A percentile compares a stretch with the other conserved stretches of the same genome.
Evolutionary conservation across 1,140 invertebrate species (phyloP).

Genomic region (Lordiphosa stackelbergi): DNA sequence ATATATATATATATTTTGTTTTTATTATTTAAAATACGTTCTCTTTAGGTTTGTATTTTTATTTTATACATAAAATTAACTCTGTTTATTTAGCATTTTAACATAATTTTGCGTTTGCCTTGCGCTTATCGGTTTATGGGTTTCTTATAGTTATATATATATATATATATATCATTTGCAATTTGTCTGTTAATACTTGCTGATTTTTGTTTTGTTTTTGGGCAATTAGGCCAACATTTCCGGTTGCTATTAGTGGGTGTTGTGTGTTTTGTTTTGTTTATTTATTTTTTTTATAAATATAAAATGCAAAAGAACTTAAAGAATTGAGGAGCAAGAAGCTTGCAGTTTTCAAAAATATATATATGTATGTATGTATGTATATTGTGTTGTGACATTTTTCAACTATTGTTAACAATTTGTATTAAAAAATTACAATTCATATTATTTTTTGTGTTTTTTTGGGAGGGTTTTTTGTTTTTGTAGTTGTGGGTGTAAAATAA

Average conservation of each 20-base stretch:
- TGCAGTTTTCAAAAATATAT: constrained; percentile 37
- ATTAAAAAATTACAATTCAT: constrained; percentile 30
- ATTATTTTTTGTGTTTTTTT: constrained; percentile 20
- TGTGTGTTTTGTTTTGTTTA: too few relatives aligned
- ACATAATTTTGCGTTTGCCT: constrained; percentile 28
- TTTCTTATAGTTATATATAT: constrained; percentile 22
- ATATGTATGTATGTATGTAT: constrained; percentile 1
- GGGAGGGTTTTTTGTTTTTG: constrained; percentile 1
- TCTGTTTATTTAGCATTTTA: constrained; percentile 28
- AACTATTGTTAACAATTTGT: constrained; percentile 48
- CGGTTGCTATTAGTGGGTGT: too few relatives aligned
- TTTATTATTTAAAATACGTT: constrained; percentile 46
- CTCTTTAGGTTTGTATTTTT: constrained; percentile 28
- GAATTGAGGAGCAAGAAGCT: too few relatives aligned
- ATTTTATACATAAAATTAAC: constrained; percentile 52
- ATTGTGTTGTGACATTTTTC: constrained; percentile 4
- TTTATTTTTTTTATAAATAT: too few relatives aligned
- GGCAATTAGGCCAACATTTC: too few relatives aligned
- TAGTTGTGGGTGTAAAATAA: constrained; percentile 37
- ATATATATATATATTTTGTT: constrained; percentile 1
- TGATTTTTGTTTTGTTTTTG: not conserved
- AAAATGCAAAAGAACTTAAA: too few relatives aligned
- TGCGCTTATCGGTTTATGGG: constrained; percentile 20
- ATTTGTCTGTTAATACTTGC: constrained; percentile 2
- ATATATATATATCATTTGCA: constrained; percentile 32